Conservation (phyloP, 2,797 vertebrate genomes). For the Diglossa cyanea region DNA sequence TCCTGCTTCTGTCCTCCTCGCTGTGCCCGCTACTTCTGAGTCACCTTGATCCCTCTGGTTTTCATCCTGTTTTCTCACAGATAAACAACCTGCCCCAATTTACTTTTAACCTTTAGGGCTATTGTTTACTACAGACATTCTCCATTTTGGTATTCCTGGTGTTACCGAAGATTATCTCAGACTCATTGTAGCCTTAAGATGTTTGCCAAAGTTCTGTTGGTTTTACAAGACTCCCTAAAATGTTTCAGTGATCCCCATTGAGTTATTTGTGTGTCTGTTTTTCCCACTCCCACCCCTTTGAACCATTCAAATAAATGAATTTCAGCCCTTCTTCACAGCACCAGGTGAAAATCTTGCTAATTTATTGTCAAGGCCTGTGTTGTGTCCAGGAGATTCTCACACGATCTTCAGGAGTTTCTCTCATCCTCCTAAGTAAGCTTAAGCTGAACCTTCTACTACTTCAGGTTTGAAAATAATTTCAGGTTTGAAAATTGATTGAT, state of each 20-base stretch:
- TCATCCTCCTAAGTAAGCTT: not conserved
- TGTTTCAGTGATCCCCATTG: accelerated
- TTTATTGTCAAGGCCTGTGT: not conserved
- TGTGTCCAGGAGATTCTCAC: not conserved
- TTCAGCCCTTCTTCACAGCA: not conserved
- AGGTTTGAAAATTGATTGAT: not conserved
- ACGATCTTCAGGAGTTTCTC: not conserved
- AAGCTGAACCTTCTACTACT: not conserved
- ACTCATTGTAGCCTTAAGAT: not conserved
- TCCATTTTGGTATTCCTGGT: not conserved
- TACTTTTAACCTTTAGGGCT: not conserved
- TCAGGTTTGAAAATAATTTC: not conserved
- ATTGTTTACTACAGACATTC: not conserved
- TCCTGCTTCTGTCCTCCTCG: not conserved
- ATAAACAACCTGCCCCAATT: not conserved
- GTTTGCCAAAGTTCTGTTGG: not conserved
- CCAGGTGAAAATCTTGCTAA: not conserved
- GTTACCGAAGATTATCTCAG: not conserved
- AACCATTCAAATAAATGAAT: not conserved
- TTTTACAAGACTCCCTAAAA: not conserved
- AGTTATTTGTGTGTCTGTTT: not conserved
- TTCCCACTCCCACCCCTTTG: not conserved
- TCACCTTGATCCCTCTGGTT: not conserved
- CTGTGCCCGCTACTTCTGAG: not conserved
- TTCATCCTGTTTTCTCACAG: not conserved